A percentile compares a stretch with the other conserved stretches of the same genome.
These are phyloP conservation scores for Volucella inanis DNA, from an alignment of 2,888 invertebrate species.

Conservation along the genomic window DNA sequence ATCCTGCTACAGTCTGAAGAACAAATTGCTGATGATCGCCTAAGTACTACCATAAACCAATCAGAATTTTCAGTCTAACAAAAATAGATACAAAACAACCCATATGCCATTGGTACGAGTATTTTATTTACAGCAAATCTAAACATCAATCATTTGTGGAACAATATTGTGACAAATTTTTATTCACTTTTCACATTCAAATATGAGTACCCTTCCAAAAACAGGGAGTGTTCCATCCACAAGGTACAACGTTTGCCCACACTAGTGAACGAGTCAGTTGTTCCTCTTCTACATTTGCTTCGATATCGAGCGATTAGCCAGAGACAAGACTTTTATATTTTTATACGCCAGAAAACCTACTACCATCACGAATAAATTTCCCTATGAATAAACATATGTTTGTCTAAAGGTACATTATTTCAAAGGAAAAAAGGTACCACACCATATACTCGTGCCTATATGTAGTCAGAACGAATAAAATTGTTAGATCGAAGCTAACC, in stretches of 20 bases:
- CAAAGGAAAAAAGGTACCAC: conserved; percentile 31
- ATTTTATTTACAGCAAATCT: conserved; percentile 6
- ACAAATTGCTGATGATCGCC: too few relatives aligned
- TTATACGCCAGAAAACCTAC: conserved; percentile 36
- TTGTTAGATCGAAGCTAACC: conserved; percentile 72
- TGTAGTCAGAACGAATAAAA: conserved; percentile 20
- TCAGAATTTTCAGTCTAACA: too few relatives aligned
- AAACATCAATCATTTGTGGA: conserved; percentile 48
- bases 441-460: conserved; percentile 18
- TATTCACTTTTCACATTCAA: conserved; percentile 49
- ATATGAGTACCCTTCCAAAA: conserved; percentile 4
- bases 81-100: too few relatives aligned
- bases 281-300: conserved; percentile 32
- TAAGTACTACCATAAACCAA: too few relatives aligned
- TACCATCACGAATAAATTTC: conserved; percentile 19
- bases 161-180: conserved; percentile 55
- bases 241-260: conserved; percentile 10
- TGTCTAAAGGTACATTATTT: conserved; percentile 25
- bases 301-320: conserved; percentile 63
- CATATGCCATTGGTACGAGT: too few relatives aligned
- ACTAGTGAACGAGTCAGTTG: conserved; percentile 17
- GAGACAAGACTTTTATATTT: conserved; percentile 56
- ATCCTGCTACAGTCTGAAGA: too few relatives aligned
- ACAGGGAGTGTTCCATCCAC: conserved; percentile 51
- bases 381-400: not conserved